These are phyloP conservation scores for Epizoanthus stellaris DNA, from an alignment of 92 coral and sea anemone species.

Conservation along the genomic window DNA sequence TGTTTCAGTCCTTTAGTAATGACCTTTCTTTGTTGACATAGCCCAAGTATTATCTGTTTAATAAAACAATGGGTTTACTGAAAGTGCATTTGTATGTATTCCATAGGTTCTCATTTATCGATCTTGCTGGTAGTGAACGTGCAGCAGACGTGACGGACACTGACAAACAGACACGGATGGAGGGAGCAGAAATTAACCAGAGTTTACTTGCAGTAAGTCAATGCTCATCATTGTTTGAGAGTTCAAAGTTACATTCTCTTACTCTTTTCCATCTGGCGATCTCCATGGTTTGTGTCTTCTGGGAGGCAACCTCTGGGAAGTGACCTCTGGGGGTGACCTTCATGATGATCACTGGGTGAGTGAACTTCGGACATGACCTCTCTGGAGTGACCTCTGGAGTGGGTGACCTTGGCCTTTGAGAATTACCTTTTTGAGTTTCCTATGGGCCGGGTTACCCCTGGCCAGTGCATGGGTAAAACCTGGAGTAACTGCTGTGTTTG, in stretches of 20 bases:
- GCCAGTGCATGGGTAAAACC: too few relatives aligned
- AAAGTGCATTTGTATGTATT: not conserved
- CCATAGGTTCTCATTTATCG: slow-evolving; percentile 79
- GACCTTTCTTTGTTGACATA: not conserved
- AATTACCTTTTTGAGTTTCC: too few relatives aligned
- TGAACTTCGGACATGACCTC: too few relatives aligned
- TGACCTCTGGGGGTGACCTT: not conserved
- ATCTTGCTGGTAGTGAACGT: slow-evolving; percentile 90
- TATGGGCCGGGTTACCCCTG: too few relatives aligned
- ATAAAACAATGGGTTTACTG: not conserved
- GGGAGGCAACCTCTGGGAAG: not conserved
- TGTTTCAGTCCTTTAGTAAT: too few relatives aligned
- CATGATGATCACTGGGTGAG: not conserved
- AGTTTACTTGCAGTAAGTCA: slow-evolving; percentile 84
- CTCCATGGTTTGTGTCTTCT: too few relatives aligned
- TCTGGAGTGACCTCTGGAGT: too few relatives aligned
- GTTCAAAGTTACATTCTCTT: not conserved
- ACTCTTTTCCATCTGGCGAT: not conserved
- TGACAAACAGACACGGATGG: slow-evolving; percentile 89
- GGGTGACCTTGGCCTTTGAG: too few relatives aligned
- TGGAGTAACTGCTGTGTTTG: too few relatives aligned
- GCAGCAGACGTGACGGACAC: slow-evolving; percentile 91
- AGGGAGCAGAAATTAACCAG: slow-evolving; percentile 93
- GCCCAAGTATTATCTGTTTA: too few relatives aligned
- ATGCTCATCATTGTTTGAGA: not conserved